phyloP scores from a whole-genome alignment of 2,113 vertebrate genomes.

The Natator depressus region DNA sequence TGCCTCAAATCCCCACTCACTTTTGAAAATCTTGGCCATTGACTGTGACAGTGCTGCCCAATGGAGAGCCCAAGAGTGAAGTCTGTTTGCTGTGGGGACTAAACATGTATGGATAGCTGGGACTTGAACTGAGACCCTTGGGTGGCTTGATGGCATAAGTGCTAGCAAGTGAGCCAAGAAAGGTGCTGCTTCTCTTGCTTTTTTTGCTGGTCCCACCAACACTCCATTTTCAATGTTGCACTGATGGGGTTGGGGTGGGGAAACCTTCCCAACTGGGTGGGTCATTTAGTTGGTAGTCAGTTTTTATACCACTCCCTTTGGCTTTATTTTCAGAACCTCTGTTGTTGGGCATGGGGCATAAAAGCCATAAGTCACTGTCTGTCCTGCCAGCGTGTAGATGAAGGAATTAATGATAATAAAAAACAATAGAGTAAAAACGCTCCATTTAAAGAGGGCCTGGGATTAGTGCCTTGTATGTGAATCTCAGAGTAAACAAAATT shows the following conservation, averaged over 20 bases:
- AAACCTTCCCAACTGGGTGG: background rate
- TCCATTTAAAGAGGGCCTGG: constrained; percentile 1
- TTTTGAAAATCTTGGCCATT: background rate
- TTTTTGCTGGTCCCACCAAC: background rate
- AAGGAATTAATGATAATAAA: background rate
- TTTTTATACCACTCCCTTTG: background rate
- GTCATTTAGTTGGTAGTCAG: background rate
- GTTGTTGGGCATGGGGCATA: background rate
- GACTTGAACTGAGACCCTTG: background rate
- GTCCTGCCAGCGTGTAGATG: background rate
- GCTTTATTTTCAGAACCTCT: background rate
- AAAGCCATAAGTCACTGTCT: background rate
- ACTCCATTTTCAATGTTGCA: background rate
- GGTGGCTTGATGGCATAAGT: background rate
- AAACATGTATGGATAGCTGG: background rate
- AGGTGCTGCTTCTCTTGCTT: background rate
- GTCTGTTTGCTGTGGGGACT: background rate
- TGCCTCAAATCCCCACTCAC: background rate
- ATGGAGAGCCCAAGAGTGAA: background rate
- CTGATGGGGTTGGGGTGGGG: accelerated
- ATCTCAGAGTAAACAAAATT: background rate
- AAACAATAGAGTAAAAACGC: constrained; percentile 24
- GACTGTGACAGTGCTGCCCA: background rate
- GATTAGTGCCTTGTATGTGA: background rate
- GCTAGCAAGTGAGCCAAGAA: background rate